Percentiles rank a stretch among this genome's conserved stretches.
Evolutionary conservation across 2,888 invertebrate genomes (phyloP).

Genomic region (Hirtodrosophila cameraria): DNA sequence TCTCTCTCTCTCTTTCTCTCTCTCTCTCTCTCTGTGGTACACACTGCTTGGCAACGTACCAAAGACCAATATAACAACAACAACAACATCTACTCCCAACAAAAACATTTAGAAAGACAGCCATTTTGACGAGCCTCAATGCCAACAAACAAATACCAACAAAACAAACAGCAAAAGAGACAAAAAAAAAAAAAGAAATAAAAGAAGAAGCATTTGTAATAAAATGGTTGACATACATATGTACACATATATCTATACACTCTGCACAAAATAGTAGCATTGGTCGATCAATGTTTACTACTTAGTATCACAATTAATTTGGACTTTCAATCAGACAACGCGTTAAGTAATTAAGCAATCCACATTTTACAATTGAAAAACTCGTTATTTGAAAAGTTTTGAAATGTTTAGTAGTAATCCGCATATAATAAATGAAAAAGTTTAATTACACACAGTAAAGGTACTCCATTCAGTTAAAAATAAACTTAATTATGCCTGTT

Average conservation of each 20-base stretch:
- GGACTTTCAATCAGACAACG: too few species aligned
- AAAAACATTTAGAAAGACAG: constrained; percentile 48
- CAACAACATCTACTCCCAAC: constrained; percentile 5
- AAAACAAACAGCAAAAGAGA: constrained; percentile 9
- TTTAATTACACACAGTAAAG: too few species aligned
- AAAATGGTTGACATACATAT: constrained; percentile 18
- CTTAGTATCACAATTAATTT: too few species aligned
- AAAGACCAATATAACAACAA: constrained; percentile 33
- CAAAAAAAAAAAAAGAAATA: neutral
- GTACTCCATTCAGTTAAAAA: too few species aligned
- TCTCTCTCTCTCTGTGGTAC: constrained; percentile 10
- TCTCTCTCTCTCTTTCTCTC: too few species aligned
- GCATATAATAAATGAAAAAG: too few species aligned
- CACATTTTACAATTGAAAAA: too few species aligned
- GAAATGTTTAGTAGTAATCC: too few species aligned
- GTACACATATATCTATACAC: constrained; percentile 19
- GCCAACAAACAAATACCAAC: constrained; percentile 34
- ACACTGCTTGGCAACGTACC: constrained; percentile 53
- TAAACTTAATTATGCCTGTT: too few species aligned
- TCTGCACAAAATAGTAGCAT: neutral
- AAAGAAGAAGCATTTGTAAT: constrained; percentile 12
- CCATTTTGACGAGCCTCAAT: constrained; percentile 63
- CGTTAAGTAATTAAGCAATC: too few species aligned
- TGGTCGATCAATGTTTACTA: too few species aligned
- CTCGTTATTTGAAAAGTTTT: too few species aligned